phyloP scores from a whole-genome alignment of 2,797 vertebrate species.

The Protosalanx chinensis region DNA sequence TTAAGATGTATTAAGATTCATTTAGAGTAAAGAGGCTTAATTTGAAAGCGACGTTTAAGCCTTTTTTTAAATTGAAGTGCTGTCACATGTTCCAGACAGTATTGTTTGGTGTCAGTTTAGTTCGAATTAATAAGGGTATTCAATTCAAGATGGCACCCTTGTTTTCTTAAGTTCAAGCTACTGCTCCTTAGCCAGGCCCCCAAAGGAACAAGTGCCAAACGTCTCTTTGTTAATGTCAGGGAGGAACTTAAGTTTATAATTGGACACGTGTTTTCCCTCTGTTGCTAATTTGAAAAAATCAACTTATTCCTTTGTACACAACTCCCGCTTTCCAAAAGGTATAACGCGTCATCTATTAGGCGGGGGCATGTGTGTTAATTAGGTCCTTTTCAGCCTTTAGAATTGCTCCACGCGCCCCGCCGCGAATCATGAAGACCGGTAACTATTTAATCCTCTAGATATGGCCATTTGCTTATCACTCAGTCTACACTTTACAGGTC shows the following conservation, averaged over 20 bases:
- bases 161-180: conserved; percentile 36
- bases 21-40: neutral
- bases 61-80: conserved; percentile 31
- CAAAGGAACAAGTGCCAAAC: conserved; percentile 28
- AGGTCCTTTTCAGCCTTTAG: conserved; percentile 63
- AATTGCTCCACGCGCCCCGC: conserved; percentile 55
- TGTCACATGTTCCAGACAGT: conserved; percentile 63
- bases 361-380: conserved; percentile 60
- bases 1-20: conserved; percentile 1
- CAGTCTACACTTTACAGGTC: conserved; percentile 23
- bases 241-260: conserved; percentile 68
- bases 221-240: conserved; percentile 67
- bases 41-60: too few species aligned
- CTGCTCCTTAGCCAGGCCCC: conserved; percentile 19
- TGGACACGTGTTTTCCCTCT: conserved; percentile 64
- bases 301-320: conserved; percentile 62
- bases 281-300: conserved; percentile 53
- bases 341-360: conserved; percentile 56
- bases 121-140: conserved; percentile 46
- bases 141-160: conserved; percentile 52
- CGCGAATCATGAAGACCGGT: conserved; percentile 41
- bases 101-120: conserved; percentile 49
- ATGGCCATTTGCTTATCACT: conserved; percentile 40
- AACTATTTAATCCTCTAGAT: conserved; percentile 69
- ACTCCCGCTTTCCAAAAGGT: conserved; percentile 55